Percentiles rank a stretch among this genome's conserved stretches.
These are phyloP conservation scores for Mus caroli DNA, from an alignment of 2,797 vertebrate genomes.

Conservation along the genomic window DNA sequence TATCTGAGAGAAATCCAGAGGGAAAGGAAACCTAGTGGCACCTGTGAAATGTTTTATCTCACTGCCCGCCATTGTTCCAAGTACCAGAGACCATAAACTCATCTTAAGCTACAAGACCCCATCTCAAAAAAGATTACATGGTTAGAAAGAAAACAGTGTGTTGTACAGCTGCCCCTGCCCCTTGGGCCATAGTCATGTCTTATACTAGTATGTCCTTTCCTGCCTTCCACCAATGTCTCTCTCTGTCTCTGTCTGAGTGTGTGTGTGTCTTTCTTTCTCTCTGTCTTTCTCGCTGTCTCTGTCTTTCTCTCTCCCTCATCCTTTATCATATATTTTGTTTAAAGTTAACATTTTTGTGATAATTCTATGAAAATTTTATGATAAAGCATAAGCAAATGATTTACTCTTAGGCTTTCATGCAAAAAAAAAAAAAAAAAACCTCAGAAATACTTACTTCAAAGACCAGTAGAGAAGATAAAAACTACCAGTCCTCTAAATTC, in stretches of 20 bases:
- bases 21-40: neutral
- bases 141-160: neutral
- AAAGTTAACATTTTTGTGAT: neutral
- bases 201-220: neutral
- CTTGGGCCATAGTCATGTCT: neutral
- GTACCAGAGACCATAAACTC: neutral
- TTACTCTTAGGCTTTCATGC: slow-evolving; percentile 12
- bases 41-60: neutral
- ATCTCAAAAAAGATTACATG: neutral
- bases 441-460: neutral
- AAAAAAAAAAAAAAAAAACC: too few relatives aligned
- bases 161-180: neutral
- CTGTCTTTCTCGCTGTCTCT: neutral
- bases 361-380: neutral
- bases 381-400: neutral
- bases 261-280: neutral
- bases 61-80: neutral
- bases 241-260: neutral
- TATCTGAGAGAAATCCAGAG: neutral
- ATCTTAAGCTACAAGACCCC: neutral
- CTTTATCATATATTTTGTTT: neutral
- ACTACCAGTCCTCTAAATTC: neutral
- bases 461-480: slow-evolving; percentile 40
- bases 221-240: neutral
- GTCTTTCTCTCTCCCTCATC: neutral